These are phyloP conservation scores for Drymonia ruficornis DNA, from an alignment of 2,888 invertebrate species.

Conservation along the genomic window DNA sequence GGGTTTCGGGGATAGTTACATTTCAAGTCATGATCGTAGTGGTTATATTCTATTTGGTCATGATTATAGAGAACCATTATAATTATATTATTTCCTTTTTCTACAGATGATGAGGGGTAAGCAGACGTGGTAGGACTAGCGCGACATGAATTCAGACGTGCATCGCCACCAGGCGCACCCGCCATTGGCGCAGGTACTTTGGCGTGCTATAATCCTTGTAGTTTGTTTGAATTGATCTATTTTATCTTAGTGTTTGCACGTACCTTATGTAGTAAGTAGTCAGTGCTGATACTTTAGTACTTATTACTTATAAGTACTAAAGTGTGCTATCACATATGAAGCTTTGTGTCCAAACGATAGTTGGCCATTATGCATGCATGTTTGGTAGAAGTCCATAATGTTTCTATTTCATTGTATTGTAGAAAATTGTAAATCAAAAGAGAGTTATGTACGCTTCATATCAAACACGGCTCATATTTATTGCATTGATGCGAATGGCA, in stretches of 20 bases:
- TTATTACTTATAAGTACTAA: too few species aligned
- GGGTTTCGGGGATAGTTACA: background rate
- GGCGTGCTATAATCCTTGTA: conserved; percentile 1
- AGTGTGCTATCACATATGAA: too few species aligned
- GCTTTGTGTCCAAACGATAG: too few species aligned
- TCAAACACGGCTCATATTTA: too few species aligned
- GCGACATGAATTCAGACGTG: conserved; percentile 82
- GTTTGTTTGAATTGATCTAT: conserved; percentile 9
- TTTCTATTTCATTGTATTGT: background rate
- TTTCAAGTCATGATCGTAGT: background rate
- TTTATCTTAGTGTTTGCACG: conserved; percentile 16
- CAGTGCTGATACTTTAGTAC: too few species aligned
- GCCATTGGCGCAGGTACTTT: conserved; percentile 77
- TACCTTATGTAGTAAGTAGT: conserved; percentile 25
- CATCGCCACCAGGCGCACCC: conserved; percentile 82
- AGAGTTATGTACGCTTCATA: too few species aligned
- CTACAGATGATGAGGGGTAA: conserved; percentile 77
- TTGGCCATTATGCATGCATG: background rate
- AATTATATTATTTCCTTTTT: conserved; percentile 42
- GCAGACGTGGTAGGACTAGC: conserved; percentile 65
- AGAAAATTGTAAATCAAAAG: too few species aligned
- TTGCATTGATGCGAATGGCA: too few species aligned
- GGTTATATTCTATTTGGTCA: too few species aligned
- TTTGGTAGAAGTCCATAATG: background rate
- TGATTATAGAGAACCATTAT: too few species aligned